Evolutionary conservation across 2,797 vertebrate genomes (phyloP), one percentile per base, ranked within the genome.

Genomic region (Pseudopleuronectes americanus): DNA sequence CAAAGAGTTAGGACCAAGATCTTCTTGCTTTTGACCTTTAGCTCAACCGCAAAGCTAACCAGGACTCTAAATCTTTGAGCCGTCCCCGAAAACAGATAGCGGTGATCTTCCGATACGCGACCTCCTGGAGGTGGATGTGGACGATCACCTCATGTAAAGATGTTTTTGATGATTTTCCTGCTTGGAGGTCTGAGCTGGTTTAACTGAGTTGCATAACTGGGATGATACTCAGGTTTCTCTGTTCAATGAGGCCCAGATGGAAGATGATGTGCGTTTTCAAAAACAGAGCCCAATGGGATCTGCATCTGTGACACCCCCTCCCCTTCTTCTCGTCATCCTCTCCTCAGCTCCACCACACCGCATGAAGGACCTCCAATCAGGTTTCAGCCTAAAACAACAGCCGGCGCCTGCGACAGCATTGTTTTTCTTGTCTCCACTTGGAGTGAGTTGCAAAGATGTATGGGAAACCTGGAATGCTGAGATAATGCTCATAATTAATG

Each of bases 171-270:
- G 72, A 79, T 73, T 81, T 69, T 75, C 33, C 56, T 60, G 33
- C 80, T 79, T 10, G 69, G 78, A 81, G 76, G 80, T 89, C 89
- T 73, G 60, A 74, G 61, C 43, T 80, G 81, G 73, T 91, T 88
- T 86, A 83, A 90, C 57, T 60, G 65, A 61, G 86, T 91, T 92
- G 84, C 87, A 88, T 92, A 90, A 90, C 77, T 68, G 59, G 82
- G 80, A 92, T 75, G 80, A 90, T 87, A 76, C 80, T 87, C 71
- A 38, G 45, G 80, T 90, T 89, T 84, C 86, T 77, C 36, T 58
- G 16, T 76, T 79, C 84, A 90, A 90, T 84, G 56, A 90, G 57
- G 78, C 73, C 82, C 92, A 93, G 90, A 88, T 93, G 92, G 79
- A 80, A 81, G 73, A 86, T 79, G 84, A 86, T 80, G 75, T 82